Percentiles rank a stretch among this genome's conserved stretches.
phyloP scores from a whole-genome alignment of 92 coral and sea anemone genomes.

The Umimayanthus kanabou region DNA sequence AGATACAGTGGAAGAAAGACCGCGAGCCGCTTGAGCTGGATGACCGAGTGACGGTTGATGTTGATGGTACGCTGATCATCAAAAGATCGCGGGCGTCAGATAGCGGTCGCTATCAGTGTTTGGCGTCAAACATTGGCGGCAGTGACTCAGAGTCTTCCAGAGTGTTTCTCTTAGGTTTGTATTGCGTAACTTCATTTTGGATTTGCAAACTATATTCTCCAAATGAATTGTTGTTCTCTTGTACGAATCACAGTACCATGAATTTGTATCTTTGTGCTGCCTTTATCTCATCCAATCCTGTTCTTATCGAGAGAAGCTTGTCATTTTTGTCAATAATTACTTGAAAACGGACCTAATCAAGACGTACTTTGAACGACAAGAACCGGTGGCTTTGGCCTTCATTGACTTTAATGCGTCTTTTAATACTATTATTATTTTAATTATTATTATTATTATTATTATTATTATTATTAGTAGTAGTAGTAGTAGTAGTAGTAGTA shows the following conservation, averaged over 20 bases:
- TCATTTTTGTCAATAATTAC: too few species aligned
- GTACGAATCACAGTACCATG: not conserved
- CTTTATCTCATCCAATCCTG: too few species aligned
- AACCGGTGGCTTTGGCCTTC: too few species aligned
- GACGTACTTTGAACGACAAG: too few species aligned
- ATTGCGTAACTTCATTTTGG: not conserved
- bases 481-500: too few species aligned
- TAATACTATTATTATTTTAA: too few species aligned
- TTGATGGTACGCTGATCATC: conserved; percentile 9
- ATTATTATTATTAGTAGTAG: too few species aligned
- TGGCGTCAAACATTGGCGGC: conserved; percentile 26
- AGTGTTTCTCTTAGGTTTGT: conserved; percentile 16
- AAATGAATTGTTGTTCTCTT: not conserved
- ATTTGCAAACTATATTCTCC: not conserved
- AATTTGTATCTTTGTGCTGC: too few species aligned
- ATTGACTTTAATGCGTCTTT: too few species aligned
- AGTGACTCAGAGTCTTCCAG: conserved; percentile 9
- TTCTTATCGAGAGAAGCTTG: too few species aligned
- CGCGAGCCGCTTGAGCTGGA: not conserved
- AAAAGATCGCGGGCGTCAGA: conserved; percentile 1
- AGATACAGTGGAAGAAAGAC: conserved; percentile 26
- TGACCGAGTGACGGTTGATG: conserved; percentile 10
- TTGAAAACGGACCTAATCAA: too few species aligned
- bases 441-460: too few species aligned
- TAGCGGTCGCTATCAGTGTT: conserved; percentile 26